Percentiles rank a stretch among this genome's conserved stretches.
These are phyloP conservation scores for Orthosia gracilis DNA, from an alignment of 2,888 invertebrate genomes.

Conservation along the genomic window DNA sequence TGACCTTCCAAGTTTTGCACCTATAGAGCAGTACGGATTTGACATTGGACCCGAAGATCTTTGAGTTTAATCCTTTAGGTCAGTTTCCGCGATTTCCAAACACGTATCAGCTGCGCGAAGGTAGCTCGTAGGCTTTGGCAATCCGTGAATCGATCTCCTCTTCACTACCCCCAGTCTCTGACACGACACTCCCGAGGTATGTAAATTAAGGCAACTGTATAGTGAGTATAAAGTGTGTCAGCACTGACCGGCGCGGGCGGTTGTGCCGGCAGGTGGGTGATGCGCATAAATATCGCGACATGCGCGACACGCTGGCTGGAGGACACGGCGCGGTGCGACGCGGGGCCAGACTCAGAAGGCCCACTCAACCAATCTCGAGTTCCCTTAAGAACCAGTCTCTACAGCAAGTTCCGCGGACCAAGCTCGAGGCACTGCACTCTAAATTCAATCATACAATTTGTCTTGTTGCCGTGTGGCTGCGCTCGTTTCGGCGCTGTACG, in stretches of 20 bases:
- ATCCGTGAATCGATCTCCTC: too few relatives aligned
- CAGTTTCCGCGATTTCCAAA: too few relatives aligned
- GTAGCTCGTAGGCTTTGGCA: too few relatives aligned
- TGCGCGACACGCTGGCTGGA: constrained; percentile 56
- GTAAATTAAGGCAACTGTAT: too few relatives aligned
- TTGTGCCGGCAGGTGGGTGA: constrained; percentile 64
- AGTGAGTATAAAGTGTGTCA: constrained; percentile 15
- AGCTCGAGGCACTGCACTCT: not conserved
- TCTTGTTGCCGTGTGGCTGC: not conserved
- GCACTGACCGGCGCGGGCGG: not conserved
- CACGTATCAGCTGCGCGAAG: too few relatives aligned
- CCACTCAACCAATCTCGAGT: not conserved
- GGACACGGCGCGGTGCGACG: not conserved
- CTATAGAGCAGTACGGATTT: too few relatives aligned
- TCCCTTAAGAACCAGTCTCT: not conserved
- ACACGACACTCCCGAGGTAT: too few relatives aligned
- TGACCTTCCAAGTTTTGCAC: too few relatives aligned
- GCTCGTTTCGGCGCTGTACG: not conserved
- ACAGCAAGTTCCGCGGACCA: not conserved
- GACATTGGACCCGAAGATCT: too few relatives aligned
- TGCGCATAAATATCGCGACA: constrained; percentile 63
- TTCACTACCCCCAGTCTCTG: too few relatives aligned
- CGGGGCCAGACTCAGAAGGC: not conserved
- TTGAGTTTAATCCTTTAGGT: too few relatives aligned
- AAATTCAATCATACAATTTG: not conserved